phyloP scores from a whole-genome alignment of 2,888 invertebrate genomes.

The Pardosa pseudoannulata region DNA sequence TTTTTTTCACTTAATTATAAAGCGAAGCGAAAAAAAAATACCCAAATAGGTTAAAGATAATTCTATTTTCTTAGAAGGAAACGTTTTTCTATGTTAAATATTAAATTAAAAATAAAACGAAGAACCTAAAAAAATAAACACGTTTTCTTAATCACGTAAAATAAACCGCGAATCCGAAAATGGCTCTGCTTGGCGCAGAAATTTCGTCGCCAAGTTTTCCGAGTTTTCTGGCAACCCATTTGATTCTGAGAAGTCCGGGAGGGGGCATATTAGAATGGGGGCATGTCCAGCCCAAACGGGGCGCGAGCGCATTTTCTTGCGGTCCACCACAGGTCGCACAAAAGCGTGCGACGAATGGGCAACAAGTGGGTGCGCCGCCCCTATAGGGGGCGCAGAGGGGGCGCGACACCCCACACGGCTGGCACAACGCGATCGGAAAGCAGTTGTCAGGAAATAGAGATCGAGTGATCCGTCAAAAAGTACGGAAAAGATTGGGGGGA shows the following conservation, averaged over 20 bases:
- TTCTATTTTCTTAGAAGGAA: too few species aligned
- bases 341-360: slow-evolving; percentile 61
- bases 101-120: too few species aligned
- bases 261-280: not conserved
- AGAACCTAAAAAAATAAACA: not conserved
- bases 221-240: slow-evolving; percentile 44
- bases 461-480: not conserved
- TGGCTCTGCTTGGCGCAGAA: not conserved
- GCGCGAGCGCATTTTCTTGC: slow-evolving; percentile 29
- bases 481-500: too few species aligned
- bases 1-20: too few species aligned
- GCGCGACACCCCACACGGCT: slow-evolving; percentile 1
- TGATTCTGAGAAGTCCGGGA: not conserved
- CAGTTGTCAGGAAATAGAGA: slow-evolving; percentile 25
- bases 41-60: too few species aligned
- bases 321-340: slow-evolving; percentile 60
- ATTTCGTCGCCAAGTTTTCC: slow-evolving; percentile 1
- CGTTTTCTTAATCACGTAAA: not conserved
- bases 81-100: too few species aligned
- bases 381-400: slow-evolving; percentile 15
- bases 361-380: slow-evolving; percentile 55
- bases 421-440: slow-evolving; percentile 5
- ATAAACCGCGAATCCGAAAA: too few species aligned
- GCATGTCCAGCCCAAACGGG: slow-evolving; percentile 32
- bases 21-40: too few species aligned